Evolutionary conservation across 2,888 invertebrate genomes (phyloP).

Genomic region (Seladonia tumulorum): DNA sequence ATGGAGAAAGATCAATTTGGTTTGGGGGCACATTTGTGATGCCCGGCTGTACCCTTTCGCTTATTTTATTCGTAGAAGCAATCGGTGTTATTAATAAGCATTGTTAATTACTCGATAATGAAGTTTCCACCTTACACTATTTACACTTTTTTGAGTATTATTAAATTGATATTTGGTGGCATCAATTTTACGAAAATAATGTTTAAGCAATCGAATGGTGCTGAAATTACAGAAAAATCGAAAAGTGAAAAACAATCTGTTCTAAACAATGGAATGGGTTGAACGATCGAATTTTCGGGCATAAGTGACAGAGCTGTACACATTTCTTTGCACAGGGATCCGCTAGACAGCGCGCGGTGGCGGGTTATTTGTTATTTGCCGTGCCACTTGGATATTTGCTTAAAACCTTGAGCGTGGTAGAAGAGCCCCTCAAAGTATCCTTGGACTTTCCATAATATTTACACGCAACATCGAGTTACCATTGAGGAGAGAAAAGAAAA

Average conservation of each 20-base stretch:
- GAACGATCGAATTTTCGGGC: constrained; percentile 60
- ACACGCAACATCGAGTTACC: constrained; percentile 72
- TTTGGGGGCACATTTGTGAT: too few relatives aligned
- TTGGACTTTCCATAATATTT: constrained; percentile 77
- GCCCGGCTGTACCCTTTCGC: too few relatives aligned
- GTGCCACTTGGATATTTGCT: constrained; percentile 71
- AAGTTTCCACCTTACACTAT: too few relatives aligned
- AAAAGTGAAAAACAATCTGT: too few relatives aligned
- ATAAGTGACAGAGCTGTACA: constrained; percentile 54
- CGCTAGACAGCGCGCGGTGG: constrained; percentile 57
- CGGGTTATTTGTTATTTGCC: constrained; percentile 39
- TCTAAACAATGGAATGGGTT: not conserved
- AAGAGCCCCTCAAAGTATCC: constrained; percentile 69
- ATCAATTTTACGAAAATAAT: too few relatives aligned
- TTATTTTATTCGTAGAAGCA: too few relatives aligned
- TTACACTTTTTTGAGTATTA: too few relatives aligned
- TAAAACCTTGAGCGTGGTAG: constrained; percentile 67
- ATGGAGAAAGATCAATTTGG: not conserved
- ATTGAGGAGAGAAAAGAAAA: constrained; percentile 55
- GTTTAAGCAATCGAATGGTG: too few relatives aligned
- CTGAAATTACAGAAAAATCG: too few relatives aligned
- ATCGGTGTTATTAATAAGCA: too few relatives aligned
- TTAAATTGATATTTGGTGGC: too few relatives aligned
- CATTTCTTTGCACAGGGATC: constrained; percentile 57
- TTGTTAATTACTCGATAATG: too few relatives aligned